Evolutionary conservation across 2,888 invertebrate genomes (phyloP).

Genomic region (Eupithecia dodoneata): DNA sequence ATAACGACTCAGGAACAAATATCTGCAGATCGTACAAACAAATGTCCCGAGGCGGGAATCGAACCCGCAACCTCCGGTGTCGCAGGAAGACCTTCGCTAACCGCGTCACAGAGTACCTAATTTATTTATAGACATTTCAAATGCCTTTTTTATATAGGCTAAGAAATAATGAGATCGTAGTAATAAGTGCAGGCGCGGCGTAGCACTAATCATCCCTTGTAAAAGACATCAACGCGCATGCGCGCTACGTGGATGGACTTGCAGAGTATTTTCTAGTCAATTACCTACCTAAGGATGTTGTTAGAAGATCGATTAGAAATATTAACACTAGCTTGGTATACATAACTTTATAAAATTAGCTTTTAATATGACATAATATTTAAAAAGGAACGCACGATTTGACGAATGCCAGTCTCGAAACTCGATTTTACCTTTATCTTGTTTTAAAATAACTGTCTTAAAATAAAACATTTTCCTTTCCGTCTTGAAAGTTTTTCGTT

Average conservation of each 20-base stretch:
- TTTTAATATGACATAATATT: background rate
- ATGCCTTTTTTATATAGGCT: background rate
- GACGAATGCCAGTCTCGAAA: background rate
- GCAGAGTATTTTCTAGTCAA: background rate
- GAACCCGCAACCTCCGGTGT: too few species aligned
- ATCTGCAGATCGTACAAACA: too few species aligned
- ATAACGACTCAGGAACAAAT: too few species aligned
- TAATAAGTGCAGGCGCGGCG: constrained; percentile 12
- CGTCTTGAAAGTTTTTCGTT: background rate
- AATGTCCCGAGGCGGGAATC: too few species aligned
- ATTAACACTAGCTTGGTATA: background rate
- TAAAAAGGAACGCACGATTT: background rate
- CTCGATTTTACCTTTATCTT: background rate
- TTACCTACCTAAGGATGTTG: background rate
- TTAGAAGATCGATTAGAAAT: background rate
- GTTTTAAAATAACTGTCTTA: background rate
- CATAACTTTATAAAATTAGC: too few species aligned
- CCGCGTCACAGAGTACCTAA: too few species aligned
- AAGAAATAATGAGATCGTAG: background rate
- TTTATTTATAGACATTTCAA: background rate
- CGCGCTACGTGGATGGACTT: constrained; percentile 18
- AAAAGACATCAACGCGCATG: constrained; percentile 61
- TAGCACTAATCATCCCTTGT: constrained; percentile 37
- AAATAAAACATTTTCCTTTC: background rate
- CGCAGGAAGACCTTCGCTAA: too few species aligned